Base-by-base conservation (phyloP, 1,140 invertebrate species). In the Amyelois transitella region DNA sequence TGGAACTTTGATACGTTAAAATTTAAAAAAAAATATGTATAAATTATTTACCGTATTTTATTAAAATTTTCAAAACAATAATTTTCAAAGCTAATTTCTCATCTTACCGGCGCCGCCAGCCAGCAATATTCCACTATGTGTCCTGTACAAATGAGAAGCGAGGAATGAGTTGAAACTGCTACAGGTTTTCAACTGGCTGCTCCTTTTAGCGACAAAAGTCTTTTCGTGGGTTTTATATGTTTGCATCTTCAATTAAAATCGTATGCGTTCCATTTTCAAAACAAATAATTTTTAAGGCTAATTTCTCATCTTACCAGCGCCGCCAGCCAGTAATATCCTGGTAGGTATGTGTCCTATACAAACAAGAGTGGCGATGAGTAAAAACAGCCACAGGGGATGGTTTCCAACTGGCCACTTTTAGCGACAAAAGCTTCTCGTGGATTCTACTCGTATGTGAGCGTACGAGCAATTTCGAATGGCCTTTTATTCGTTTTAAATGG, bases 261-360 rank as follows among this genome's bases (percentile, higher is more conserved):
- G 1, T 2, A 48, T n/a, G 2, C 45, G 18, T 21, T n/a, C 18
- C 8, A n/a, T n/a, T 10, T 21, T 48, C 21, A 21, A 51, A n/a
- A 6, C 17, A 44, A 51, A 28, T 25, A 43, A 19, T 25, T 19
- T 45, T 51, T n/a, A 28, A 21, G 55, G 55, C 43, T 32, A 52
- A 52, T 52, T 43, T 52, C 50, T n/a, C n/a, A n/a, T n/a, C n/a
- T 38, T 8, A n/a, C n/a, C 10, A 18, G 18, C 48, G 48, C 22
- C 62, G 22, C 53, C 25, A 62, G 64, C 57, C 45, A 48, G 66
- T 53, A 68, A 68, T 68, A 68, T 68, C 66, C 66, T 68, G 57
- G 18, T 50, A 55, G n/a, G n/a, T n/a, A n/a, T 32, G 32, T 43
- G 56, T 20, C 48, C 55, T 54, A 49, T 52, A 57, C 45, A 68